Evolutionary conservation across 2,113 vertebrate species (phyloP).

Genomic region (Gadus chalcogrammus): DNA sequence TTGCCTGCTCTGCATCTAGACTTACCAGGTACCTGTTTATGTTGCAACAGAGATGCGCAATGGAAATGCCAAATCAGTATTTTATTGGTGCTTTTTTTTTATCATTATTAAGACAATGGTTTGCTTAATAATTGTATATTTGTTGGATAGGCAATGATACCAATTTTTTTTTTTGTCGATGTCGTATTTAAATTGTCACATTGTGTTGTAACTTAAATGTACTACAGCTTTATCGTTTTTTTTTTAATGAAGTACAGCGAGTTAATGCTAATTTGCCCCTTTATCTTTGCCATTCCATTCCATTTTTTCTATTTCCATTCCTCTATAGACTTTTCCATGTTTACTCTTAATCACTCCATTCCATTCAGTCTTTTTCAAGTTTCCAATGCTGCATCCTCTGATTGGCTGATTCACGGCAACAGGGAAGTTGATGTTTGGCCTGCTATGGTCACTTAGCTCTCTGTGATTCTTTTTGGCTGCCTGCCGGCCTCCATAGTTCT

Average conservation of each 20-base stretch:
- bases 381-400: slow-evolving; percentile 82
- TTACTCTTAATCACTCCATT: slow-evolving; percentile 56
- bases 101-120: too few relatives aligned
- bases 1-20: slow-evolving; percentile 17
- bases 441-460: slow-evolving; percentile 52
- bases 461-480: slow-evolving; percentile 44
- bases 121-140: too few relatives aligned
- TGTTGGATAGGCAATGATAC: neutral
- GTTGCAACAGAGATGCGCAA: slow-evolving; percentile 37
- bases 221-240: neutral
- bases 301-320: slow-evolving; percentile 1
- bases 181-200: neutral
- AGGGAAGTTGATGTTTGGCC: slow-evolving; percentile 73
- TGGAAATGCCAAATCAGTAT: slow-evolving; percentile 58
- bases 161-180: neutral
- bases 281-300: slow-evolving; percentile 20
- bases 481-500: neutral
- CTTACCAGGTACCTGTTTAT: slow-evolving; percentile 4
- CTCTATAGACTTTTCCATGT: slow-evolving; percentile 10
- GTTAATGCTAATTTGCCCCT: slow-evolving; percentile 10
- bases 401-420: slow-evolving; percentile 82
- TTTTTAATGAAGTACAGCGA: slow-evolving; percentile 8
- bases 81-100: neutral
- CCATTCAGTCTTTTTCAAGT: slow-evolving; percentile 81
- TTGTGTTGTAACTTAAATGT: neutral